Conservation (phyloP, 2,888 invertebrate species). For the Ophonus ardosiacus region DNA sequence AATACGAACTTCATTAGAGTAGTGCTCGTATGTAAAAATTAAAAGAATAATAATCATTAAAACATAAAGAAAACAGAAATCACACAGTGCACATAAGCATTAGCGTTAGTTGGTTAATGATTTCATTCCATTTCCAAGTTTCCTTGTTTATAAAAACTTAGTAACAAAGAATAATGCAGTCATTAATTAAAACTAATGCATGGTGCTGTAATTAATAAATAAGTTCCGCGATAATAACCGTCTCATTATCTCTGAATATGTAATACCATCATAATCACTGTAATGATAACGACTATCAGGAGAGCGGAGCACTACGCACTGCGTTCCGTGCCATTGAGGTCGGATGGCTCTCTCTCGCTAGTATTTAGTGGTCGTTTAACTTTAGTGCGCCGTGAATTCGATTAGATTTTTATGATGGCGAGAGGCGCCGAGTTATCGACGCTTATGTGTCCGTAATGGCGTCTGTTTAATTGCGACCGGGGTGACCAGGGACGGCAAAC, state of each 20-base stretch:
- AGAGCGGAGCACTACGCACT: neutral
- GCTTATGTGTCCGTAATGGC: constrained; percentile 59
- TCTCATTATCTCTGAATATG: constrained; percentile 39
- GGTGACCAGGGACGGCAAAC: constrained; percentile 47
- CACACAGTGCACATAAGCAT: too few species aligned
- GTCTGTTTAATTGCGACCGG: constrained; percentile 60
- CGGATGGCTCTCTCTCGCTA: constrained; percentile 17
- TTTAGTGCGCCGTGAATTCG: constrained; percentile 60
- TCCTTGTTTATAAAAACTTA: neutral
- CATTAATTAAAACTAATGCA: constrained; percentile 18
- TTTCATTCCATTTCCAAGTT: too few species aligned
- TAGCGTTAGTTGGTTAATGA: too few species aligned
- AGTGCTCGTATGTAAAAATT: too few species aligned
- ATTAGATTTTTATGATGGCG: constrained; percentile 62
- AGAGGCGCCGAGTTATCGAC: constrained; percentile 62
- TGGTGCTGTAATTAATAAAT: constrained; percentile 22
- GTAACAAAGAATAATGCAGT: neutral
- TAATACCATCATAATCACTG: constrained; percentile 20
- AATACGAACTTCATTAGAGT: too few species aligned
- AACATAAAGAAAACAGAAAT: too few species aligned
- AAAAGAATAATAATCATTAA: too few species aligned
- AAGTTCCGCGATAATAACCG: constrained; percentile 17
- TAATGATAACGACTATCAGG: constrained; percentile 36
- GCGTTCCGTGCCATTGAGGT: constrained; percentile 48
- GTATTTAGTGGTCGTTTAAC: constrained; percentile 62